Evolutionary conservation across 2,888 invertebrate genomes (phyloP).

Genomic region (Netelia virgata): DNA sequence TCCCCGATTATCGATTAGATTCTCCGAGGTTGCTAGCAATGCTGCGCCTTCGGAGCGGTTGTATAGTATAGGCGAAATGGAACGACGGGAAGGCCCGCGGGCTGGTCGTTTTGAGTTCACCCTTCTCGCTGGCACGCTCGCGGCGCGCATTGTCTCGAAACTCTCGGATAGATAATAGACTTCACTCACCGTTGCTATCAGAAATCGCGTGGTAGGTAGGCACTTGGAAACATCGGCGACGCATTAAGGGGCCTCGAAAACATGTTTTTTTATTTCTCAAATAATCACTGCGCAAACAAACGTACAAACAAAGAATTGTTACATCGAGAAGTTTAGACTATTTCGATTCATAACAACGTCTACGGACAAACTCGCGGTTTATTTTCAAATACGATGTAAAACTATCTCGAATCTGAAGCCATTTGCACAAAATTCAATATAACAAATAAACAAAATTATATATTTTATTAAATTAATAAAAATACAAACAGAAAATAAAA

Average conservation of each 20-base stretch:
- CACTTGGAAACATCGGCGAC: constrained; percentile 45
- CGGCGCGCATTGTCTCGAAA: constrained; percentile 63
- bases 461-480: no score
- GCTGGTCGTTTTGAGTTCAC: constrained; percentile 63
- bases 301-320: background rate
- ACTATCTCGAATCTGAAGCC: no score
- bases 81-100: constrained; percentile 66
- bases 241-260: constrained; percentile 11
- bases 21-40: constrained; percentile 57
- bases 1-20: constrained; percentile 65
- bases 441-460: no score
- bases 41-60: constrained; percentile 50
- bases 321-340: background rate
- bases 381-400: no score
- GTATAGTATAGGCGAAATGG: constrained; percentile 61
- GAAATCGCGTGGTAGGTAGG: constrained; percentile 32
- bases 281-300: background rate
- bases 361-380: no score
- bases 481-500: no score
- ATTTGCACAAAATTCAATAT: no score
- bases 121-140: constrained; percentile 48
- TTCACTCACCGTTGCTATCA: constrained; percentile 59
- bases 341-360: no score
- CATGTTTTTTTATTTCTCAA: background rate
- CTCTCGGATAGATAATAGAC: constrained; percentile 65